Conservation (phyloP, 2,797 vertebrate species). For the Poeciliopsis presidionis region DNA sequence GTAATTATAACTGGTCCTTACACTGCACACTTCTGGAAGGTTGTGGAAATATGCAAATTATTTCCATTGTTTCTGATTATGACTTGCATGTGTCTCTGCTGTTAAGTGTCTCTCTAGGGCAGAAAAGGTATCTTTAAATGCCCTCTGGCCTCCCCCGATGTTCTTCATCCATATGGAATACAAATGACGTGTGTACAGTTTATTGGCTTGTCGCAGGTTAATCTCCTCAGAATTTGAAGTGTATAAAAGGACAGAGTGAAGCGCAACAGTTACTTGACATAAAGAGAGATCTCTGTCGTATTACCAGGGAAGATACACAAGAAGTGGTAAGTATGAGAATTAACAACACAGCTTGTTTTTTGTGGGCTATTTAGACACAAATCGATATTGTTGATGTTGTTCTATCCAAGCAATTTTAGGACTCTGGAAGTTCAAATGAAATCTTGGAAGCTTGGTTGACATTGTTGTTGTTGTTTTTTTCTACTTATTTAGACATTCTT, state of each 20-base stretch:
- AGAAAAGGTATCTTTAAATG: background rate
- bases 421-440: background rate
- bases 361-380: background rate
- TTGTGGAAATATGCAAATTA: background rate
- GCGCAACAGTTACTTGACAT: slow-evolving; percentile 1
- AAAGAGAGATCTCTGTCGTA: background rate
- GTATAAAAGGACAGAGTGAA: slow-evolving; percentile 43
- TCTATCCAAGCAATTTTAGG: background rate
- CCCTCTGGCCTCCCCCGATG: slow-evolving; percentile 13
- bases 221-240: slow-evolving; percentile 31
- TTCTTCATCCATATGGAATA: background rate
- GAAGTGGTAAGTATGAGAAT: slow-evolving; percentile 40
- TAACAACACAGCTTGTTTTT: background rate
- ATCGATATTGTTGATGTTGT: background rate
- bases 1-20: background rate
- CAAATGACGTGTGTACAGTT: slow-evolving; percentile 19
- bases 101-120: background rate
- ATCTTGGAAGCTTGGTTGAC: no score
- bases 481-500: no score
- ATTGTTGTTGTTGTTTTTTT: background rate
- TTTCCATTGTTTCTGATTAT: background rate
- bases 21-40: background rate
- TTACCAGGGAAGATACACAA: slow-evolving; percentile 1
- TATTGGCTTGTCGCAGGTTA: slow-evolving; percentile 39
- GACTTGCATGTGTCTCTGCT: background rate